Conservation (phyloP, 2,797 vertebrate species). For the Hippocampus kuda region DNA sequence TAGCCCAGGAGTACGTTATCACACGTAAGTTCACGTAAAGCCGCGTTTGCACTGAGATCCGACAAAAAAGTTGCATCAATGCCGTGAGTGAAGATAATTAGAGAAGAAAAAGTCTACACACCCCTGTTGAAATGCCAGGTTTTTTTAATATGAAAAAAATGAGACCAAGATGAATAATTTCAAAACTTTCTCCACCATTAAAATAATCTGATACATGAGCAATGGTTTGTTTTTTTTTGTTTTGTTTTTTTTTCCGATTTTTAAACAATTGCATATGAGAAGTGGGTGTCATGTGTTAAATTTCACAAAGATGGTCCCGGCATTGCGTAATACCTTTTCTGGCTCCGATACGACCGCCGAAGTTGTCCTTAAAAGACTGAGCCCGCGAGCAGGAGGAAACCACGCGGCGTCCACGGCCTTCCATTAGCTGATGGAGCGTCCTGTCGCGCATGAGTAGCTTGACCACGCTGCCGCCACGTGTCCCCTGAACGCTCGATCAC, state of each 20-base stretch:
- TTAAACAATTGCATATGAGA: too few species aligned
- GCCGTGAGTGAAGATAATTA: not conserved
- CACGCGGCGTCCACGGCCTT: conserved; percentile 1
- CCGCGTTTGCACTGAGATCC: not conserved
- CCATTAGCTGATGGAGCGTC: conserved; percentile 57
- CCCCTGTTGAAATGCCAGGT: not conserved
- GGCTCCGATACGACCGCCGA: not conserved
- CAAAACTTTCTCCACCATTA: not conserved
- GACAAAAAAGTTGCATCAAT: not conserved
- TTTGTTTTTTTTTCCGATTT: too few species aligned
- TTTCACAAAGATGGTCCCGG: not conserved
- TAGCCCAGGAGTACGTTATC: conserved; percentile 97
- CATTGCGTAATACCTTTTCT: not conserved
- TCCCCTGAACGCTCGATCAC: conserved; percentile 47
- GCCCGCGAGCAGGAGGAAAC: too few species aligned
- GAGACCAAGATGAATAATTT: too few species aligned
- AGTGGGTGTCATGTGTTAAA: too few species aligned
- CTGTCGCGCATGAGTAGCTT: conserved; percentile 35
- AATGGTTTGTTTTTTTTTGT: too few species aligned
- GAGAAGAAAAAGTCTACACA: not conserved
- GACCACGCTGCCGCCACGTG: conserved; percentile 55
- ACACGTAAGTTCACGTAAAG: conserved; percentile 76
- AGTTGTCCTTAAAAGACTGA: conserved; percentile 6
- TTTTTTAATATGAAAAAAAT: not conserved
- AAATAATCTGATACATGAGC: too few species aligned